A percentile compares a stretch with the other conserved stretches of the same genome.
Evolutionary conservation across 2,797 vertebrate species (phyloP).

Genomic region (Anguilla obscura): DNA sequence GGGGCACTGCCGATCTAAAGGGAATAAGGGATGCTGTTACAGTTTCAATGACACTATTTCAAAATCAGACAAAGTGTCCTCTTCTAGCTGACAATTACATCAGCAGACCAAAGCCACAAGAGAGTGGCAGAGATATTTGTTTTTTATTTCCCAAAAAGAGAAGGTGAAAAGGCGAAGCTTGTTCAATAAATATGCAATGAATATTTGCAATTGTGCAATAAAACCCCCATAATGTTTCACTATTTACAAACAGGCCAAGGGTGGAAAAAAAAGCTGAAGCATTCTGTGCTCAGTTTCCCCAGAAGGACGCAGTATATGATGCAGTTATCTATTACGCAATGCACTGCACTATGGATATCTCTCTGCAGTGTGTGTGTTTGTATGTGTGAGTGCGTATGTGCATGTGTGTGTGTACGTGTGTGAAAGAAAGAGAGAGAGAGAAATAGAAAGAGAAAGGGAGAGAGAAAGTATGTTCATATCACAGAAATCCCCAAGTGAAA

Average conservation of each 20-base stretch:
- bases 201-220: background rate
- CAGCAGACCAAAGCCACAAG: background rate
- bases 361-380: background rate
- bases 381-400: background rate
- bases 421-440: background rate
- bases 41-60: conserved; percentile 1
- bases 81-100: background rate
- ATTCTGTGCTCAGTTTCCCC: background rate
- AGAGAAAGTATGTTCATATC: background rate
- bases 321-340: conserved; percentile 7
- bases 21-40: background rate
- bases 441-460: too few species aligned
- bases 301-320: background rate
- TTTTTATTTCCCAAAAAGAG: background rate
- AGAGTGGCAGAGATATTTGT: background rate
- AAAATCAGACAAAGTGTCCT: background rate
- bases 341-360: background rate
- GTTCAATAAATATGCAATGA: background rate
- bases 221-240: background rate
- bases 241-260: conserved; percentile 20
- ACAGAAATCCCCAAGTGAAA: background rate
- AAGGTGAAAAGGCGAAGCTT: background rate
- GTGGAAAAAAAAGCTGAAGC: background rate
- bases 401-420: background rate
- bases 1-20: background rate